phyloP scores from a whole-genome alignment of 2,113 vertebrate genomes.

The Percopsis transmontana region DNA sequence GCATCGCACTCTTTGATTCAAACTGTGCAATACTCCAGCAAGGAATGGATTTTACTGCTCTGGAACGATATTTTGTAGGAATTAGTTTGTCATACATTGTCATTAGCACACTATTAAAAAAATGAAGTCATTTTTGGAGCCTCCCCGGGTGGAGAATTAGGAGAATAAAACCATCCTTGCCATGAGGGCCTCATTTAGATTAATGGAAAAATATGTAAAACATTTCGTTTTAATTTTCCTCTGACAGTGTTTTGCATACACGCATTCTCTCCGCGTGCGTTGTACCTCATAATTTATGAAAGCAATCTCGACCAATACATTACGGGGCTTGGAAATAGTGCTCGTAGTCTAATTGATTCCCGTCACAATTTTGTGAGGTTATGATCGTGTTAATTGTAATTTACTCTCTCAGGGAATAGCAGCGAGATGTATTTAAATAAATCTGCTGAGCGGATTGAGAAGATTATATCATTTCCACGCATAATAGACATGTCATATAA shows the following conservation, averaged over 20 bases:
- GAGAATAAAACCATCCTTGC: constrained; percentile 86
- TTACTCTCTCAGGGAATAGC: constrained; percentile 83
- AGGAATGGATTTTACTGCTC: constrained; percentile 76
- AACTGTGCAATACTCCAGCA: constrained; percentile 67
- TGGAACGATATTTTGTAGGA: constrained; percentile 77
- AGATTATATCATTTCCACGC: constrained; percentile 74
- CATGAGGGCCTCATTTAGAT: constrained; percentile 89
- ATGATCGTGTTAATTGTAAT: constrained; percentile 92
- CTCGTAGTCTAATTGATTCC: constrained; percentile 92
- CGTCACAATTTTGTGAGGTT: constrained; percentile 89
- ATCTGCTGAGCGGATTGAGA: constrained; percentile 54
- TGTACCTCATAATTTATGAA: constrained; percentile 89
- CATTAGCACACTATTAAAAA: constrained; percentile 87
- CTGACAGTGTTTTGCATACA: constrained; percentile 82
- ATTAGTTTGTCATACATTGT: constrained; percentile 84
- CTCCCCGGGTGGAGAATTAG: constrained; percentile 84
- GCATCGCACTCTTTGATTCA: constrained; percentile 43
- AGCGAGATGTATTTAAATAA: constrained; percentile 82
- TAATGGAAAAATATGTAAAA: constrained; percentile 94
- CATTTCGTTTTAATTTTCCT: constrained; percentile 85
- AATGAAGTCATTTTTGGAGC: constrained; percentile 87
- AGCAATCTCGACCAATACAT: constrained; percentile 81
- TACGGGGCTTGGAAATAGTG: constrained; percentile 75
- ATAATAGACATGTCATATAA: constrained; percentile 77
- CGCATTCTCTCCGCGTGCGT: constrained; percentile 72